Conservation (phyloP, 2,113 vertebrate species). For the Sclerurus mexicanus region DNA sequence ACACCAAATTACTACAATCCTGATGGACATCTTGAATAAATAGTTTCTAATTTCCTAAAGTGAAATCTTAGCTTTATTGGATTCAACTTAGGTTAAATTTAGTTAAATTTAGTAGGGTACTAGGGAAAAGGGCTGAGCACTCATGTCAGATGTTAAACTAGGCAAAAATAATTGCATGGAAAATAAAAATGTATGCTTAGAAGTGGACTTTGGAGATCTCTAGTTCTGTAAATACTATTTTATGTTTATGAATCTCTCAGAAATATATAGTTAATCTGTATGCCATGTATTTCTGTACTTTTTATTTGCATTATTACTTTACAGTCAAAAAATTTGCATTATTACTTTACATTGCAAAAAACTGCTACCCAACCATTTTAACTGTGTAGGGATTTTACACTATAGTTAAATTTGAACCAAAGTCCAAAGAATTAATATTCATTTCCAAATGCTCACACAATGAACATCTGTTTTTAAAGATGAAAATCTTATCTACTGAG, state of each 20-base stretch:
- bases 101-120: neutral
- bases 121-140: neutral
- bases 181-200: neutral
- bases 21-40: neutral
- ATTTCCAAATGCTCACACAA: neutral
- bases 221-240: neutral
- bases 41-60: neutral
- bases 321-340: neutral
- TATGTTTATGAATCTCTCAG: neutral
- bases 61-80: neutral
- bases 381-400: neutral
- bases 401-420: neutral
- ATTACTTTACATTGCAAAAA: neutral
- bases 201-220: neutral
- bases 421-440: neutral
- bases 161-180: neutral
- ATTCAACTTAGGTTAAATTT: neutral
- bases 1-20: neutral
- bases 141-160: neutral
- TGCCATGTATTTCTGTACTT: neutral
- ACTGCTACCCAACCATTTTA: neutral
- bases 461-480: neutral
- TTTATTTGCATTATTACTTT: neutral
- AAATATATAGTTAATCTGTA: neutral
- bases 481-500: neutral